phyloP scores from a whole-genome alignment of 2,113 vertebrate species.

The Ochotona princeps region DNA sequence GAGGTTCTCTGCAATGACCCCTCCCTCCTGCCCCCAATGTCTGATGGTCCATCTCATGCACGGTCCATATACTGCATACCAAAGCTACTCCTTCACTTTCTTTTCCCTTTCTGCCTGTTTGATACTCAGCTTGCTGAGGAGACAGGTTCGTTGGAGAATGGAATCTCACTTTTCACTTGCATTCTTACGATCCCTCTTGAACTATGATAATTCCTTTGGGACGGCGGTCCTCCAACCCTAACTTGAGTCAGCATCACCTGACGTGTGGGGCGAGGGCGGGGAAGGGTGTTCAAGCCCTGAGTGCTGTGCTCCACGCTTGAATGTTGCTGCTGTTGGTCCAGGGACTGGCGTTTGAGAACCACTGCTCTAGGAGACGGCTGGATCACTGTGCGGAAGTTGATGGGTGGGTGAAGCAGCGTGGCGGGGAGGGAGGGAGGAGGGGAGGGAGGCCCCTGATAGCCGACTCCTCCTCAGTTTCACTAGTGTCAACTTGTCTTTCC shows the following conservation, averaged over 20 bases:
- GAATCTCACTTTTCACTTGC: neutral
- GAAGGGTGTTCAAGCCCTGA: neutral
- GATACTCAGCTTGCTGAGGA: neutral
- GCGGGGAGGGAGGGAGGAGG: neutral
- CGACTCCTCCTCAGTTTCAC: neutral
- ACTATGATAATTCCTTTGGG: neutral
- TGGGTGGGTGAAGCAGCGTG: neutral
- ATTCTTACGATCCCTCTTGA: neutral
- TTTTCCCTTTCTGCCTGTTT: neutral
- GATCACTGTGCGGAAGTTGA: rapidly evolving
- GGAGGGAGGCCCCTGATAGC: neutral
- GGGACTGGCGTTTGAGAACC: neutral
- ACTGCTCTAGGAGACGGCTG: neutral
- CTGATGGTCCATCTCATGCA: rapidly evolving
- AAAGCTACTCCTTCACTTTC: neutral
- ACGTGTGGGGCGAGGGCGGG: too few relatives aligned
- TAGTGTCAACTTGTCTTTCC: neutral
- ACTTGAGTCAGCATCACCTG: neutral
- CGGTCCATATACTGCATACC: neutral
- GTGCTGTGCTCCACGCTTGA: rapidly evolving
- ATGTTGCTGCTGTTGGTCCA: neutral
- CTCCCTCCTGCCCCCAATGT: too few relatives aligned
- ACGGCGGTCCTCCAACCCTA: neutral
- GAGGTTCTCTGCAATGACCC: neutral
- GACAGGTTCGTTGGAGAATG: neutral